A percentile compares a stretch with the other conserved stretches of the same genome.
Conservation (phyloP, 2,888 invertebrate species). For the Halictus quadricinctus region DNA sequence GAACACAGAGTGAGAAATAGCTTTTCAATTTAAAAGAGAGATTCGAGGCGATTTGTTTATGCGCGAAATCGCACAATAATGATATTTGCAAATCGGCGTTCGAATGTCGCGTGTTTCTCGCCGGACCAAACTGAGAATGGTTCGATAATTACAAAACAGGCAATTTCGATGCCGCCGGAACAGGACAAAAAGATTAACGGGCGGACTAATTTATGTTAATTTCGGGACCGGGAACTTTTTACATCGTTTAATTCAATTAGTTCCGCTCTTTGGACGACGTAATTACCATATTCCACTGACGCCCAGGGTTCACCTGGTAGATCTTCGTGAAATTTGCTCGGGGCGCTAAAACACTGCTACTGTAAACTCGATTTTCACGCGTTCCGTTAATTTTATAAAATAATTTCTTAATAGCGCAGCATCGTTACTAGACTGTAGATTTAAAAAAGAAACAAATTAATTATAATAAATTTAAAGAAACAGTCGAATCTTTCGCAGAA, state of each 20-base stretch:
- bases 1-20: background rate
- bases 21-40: background rate
- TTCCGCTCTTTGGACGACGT: conserved; percentile 66
- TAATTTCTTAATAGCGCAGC: background rate
- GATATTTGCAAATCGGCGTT: conserved; percentile 31
- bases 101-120: background rate
- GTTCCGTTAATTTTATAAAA: background rate
- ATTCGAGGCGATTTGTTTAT: background rate
- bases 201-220: conserved; percentile 73
- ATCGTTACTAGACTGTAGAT: background rate
- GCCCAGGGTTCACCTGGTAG: background rate
- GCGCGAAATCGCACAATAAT: conserved; percentile 2
- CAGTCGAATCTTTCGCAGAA: background rate
- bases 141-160: conserved; percentile 13
- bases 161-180: conserved; percentile 30
- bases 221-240: conserved; percentile 70
- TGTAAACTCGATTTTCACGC: background rate
- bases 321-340: background rate
- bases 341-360: background rate
- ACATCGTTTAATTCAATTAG: conserved; percentile 75
- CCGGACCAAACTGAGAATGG: background rate
- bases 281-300: conserved; percentile 71
- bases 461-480: background rate
- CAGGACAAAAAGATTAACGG: conserved; percentile 43
- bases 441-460: background rate